Percentiles rank a stretch among this genome's conserved stretches.
phyloP scores from a whole-genome alignment of 2,888 invertebrate species.

The Idaea aversata region DNA sequence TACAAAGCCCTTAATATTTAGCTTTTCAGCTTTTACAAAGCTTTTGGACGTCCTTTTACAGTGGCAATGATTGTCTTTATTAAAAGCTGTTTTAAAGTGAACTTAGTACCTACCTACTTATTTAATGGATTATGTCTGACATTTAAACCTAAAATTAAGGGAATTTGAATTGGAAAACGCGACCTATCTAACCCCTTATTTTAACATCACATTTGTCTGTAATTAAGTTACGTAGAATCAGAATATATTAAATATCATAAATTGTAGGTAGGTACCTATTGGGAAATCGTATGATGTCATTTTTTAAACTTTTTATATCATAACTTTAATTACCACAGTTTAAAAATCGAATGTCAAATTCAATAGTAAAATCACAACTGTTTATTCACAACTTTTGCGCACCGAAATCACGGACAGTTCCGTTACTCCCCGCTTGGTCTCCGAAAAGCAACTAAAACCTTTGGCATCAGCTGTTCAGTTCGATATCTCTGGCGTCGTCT shows the following conservation, averaged over 20 bases:
- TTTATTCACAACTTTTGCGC: neutral
- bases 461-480: slow-evolving; percentile 66
- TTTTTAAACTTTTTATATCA: too few relatives aligned
- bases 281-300: too few relatives aligned
- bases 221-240: too few relatives aligned
- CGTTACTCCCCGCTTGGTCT: slow-evolving; percentile 40
- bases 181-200: neutral
- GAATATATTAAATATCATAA: too few relatives aligned
- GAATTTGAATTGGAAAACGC: neutral
- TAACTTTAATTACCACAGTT: too few relatives aligned
- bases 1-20: neutral
- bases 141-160: neutral
- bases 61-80: neutral
- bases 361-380: neutral
- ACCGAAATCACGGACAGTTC: slow-evolving; percentile 6
- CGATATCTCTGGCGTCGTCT: slow-evolving; percentile 74
- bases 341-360: too few relatives aligned
- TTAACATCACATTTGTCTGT: neutral
- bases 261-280: too few relatives aligned
- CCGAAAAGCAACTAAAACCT: slow-evolving; percentile 55
- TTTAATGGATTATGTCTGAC: neutral
- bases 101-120: neutral
- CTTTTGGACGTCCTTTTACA: too few relatives aligned
- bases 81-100: neutral
- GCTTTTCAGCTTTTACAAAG: neutral